A percentile compares a stretch with the other conserved stretches of the same genome.
These are phyloP conservation scores for Oceanodroma tethys DNA, from an alignment of 2,113 vertebrate species.

Conservation along the genomic window DNA sequence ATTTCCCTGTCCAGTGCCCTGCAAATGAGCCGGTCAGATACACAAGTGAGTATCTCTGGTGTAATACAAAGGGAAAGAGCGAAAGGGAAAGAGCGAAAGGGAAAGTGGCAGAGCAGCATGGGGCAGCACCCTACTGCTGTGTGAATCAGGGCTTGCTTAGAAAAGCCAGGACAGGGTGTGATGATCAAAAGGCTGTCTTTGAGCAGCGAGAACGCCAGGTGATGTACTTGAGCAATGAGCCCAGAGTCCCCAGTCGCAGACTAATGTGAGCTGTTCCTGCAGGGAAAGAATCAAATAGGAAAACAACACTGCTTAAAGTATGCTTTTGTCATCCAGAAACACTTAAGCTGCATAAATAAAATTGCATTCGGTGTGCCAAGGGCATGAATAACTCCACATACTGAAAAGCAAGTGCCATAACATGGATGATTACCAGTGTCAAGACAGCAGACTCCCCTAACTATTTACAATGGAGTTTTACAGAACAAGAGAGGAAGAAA, in stretches of 20 bases:
- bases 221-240: neutral
- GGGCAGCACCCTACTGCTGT: too few relatives aligned
- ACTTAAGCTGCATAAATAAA: slow-evolving; percentile 27
- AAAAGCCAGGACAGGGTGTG: neutral
- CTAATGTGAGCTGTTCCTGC: neutral
- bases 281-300: neutral
- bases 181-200: neutral
- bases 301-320: neutral
- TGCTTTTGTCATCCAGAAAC: slow-evolving; percentile 19
- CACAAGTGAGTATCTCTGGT: rapidly evolving
- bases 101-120: neutral
- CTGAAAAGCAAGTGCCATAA: neutral
- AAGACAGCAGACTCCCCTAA: neutral
- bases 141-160: neutral
- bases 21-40: neutral
- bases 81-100: neutral
- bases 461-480: neutral
- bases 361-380: neutral
- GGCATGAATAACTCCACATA: neutral
- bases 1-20: neutral
- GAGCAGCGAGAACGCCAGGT: neutral
- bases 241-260: neutral
- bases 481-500: neutral
- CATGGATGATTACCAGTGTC: neutral
- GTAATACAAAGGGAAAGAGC: neutral